Evolutionary conservation across 2,113 vertebrate species (phyloP), one percentile per base, ranked within the genome.

Genomic region (Lasiurus borealis): DNA sequence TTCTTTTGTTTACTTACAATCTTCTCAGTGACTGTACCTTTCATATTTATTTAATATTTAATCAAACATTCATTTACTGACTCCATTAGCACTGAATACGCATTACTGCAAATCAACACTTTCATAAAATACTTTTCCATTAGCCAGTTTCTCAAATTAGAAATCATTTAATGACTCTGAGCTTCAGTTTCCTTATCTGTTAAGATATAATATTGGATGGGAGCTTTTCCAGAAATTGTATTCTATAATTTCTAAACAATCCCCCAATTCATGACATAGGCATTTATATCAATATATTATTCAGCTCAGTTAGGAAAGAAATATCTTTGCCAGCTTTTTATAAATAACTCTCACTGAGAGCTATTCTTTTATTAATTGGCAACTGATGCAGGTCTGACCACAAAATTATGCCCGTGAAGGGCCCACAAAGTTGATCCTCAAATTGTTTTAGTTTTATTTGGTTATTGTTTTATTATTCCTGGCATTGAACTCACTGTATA

Each of bases 231-330:
- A 82, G 27, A 29, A 76, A 16, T 52, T 90, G 88, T 27, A 64
- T 64, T 62, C 31, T 76, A 31, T 88, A n/a, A 71, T 76, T 94
- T 92, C 31, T 77, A 73, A 96, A 85, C 27, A 84, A 93, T 69
- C 3, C 34, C 72, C 36, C 31, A 93, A 48, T 54, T 73, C 48
- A 80, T 66, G 29, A 54, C 5, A 4, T 1, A 5, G 8, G 8
- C 9, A n/a, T 57, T 68, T 15, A 80, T 40, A 91, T 19, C 4
- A 72, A 54, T 72, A 13, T 36, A 81, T 31, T 82, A 86, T 54
- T 69, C 3, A 85, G 69, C n/a, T 69, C 94, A 73, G 52, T 46
- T 62, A 66, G 59, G 66, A 85, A 85, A 64, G 15, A 86, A 71
- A 72, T 85, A 48, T 23, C 21, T 46, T 46, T 68, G 25, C 16